A percentile compares a stretch with the other conserved stretches of the same genome.
Evolutionary conservation across 2,113 vertebrate genomes (phyloP).

Genomic region (Acrocephalus kingi): DNA sequence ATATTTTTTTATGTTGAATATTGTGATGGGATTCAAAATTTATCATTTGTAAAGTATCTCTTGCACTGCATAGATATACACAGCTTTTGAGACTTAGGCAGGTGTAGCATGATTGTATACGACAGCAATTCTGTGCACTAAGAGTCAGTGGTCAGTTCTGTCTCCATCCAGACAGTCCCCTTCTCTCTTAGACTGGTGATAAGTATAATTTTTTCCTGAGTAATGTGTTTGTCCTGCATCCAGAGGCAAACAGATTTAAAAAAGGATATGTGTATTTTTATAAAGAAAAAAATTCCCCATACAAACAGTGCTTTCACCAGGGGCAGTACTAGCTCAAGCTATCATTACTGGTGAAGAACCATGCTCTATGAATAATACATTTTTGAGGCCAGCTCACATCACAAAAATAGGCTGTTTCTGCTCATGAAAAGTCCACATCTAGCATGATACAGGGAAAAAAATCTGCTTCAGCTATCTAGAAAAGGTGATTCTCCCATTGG

Average conservation of each 20-base stretch:
- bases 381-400: conserved; percentile 30
- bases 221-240: conserved; percentile 34
- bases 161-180: neutral
- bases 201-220: neutral
- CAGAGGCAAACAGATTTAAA: neutral
- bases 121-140: neutral
- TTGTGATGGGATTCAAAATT: neutral
- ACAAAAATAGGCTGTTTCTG: conserved; percentile 60
- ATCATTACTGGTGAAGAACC: conserved; percentile 48
- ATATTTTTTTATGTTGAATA: neutral
- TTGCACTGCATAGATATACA: neutral
- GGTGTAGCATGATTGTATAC: neutral
- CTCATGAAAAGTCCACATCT: conserved; percentile 49
- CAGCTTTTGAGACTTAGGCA: neutral
- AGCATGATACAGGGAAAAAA: conserved; percentile 13
- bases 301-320: conserved; percentile 31
- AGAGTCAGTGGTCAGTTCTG: neutral
- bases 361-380: conserved; percentile 60
- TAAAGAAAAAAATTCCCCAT: neutral
- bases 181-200: neutral
- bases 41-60: neutral
- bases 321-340: conserved; percentile 51
- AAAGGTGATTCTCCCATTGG: neutral
- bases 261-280: conserved; percentile 47
- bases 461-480: neutral